phyloP scores from a whole-genome alignment of 2,797 vertebrate genomes.

The Parambassis ranga region DNA sequence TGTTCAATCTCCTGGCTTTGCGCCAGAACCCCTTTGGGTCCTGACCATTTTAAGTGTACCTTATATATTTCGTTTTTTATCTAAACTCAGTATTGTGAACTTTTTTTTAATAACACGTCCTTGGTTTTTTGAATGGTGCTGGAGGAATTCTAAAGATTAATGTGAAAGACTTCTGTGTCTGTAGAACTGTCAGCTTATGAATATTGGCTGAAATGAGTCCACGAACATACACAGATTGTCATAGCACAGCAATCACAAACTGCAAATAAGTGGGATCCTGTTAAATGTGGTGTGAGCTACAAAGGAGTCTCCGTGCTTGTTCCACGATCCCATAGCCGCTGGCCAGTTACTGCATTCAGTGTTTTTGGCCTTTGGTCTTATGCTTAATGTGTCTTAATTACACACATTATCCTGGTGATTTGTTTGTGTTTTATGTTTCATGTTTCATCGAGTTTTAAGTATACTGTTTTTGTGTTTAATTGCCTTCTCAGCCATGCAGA shows the following conservation, averaged over 20 bases:
- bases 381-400: background rate
- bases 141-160: too few relatives aligned
- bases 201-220: background rate
- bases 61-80: too few relatives aligned
- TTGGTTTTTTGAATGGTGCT: too few relatives aligned
- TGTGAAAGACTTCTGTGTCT: too few relatives aligned
- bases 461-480: background rate
- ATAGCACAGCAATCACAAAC: too few relatives aligned
- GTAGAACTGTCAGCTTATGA: background rate
- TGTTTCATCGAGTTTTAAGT: background rate
- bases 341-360: background rate
- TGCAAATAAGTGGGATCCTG: too few relatives aligned
- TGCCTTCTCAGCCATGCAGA: slow-evolving; percentile 87
- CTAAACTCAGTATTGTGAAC: too few relatives aligned
- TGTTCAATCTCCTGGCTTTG: background rate
- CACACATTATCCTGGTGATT: background rate
- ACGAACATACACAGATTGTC: background rate
- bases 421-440: background rate
- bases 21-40: background rate
- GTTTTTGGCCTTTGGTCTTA: background rate
- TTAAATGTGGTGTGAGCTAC: background rate
- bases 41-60: background rate
- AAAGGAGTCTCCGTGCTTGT: too few relatives aligned
- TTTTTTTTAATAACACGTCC: too few relatives aligned
- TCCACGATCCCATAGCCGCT: background rate